Evolutionary conservation across 2,797 vertebrate genomes (phyloP), one percentile per base, ranked within the genome.

Genomic region (Novumbra hubbsi): DNA sequence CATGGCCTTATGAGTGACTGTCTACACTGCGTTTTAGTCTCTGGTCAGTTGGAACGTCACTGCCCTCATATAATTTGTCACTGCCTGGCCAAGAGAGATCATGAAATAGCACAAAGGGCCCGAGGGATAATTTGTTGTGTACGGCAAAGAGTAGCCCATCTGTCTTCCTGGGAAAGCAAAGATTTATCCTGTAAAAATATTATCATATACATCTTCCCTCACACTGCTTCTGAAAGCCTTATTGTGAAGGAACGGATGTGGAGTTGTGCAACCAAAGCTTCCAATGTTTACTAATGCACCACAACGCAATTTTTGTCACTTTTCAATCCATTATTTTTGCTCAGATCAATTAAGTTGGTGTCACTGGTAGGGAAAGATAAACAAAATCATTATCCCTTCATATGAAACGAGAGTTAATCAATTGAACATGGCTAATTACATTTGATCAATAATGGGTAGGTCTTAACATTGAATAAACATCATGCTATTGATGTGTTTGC

Each of bases 181-280:
- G 84, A 87, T 86, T 83, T 82, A 78, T 81, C 76, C 76, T 76
- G 74, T 85, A 86, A 88, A 90, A 90, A 87, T 82, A 82, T 83
- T 79, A 83, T 70, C 82, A 79, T 73, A 88, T 88, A 78, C 34
- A 86, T 88, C 81, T 81, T 74, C 78, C 72, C 74, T 84, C 76
- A 76, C 60, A 75, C 72, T 70, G 45, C 78, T 75, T 72, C 73
- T 74, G 62, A 60, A 55, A 55, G 78, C 73, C 5, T 55, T 19
- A 38, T 32, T 30, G 68, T 49, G 21, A 19, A 30, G 24, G 52
- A 70, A 52, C 17, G 0, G 6, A 68, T 73, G 21, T 52, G 49
- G 66, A 17, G 17, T n/a, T 21, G 24, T 17, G 11, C 28, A 21
- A 6, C 60, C 74, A 9, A 12, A 74, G 69, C 68, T 30, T 60